These are phyloP conservation scores for Vicugna pacos DNA, from an alignment of 2,113 vertebrate genomes.

Conservation along the genomic window DNA sequence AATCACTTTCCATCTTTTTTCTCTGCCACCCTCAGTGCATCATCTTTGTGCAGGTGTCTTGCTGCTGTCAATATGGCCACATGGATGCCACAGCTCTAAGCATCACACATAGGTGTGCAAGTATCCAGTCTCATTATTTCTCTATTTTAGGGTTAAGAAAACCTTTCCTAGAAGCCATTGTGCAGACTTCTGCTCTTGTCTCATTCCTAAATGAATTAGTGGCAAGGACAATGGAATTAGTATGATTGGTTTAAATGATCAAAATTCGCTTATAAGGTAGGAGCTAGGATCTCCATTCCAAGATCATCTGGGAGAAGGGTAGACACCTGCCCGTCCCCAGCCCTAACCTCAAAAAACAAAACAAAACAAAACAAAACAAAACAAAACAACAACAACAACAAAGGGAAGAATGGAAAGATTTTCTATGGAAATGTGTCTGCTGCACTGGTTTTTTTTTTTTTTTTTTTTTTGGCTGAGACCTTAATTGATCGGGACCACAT, in stretches of 20 bases:
- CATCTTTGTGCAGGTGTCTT: background rate
- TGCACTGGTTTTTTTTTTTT: too few relatives aligned
- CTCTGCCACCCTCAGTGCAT: background rate
- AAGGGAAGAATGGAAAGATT: background rate
- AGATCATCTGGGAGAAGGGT: background rate
- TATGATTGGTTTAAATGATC: background rate
- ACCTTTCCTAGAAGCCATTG: background rate
- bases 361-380: background rate
- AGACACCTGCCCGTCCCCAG: background rate
- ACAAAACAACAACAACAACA: background rate
- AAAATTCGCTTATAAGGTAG: background rate
- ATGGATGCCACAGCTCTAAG: background rate
- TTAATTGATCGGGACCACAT: background rate
- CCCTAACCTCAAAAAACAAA: background rate
- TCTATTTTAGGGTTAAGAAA: background rate
- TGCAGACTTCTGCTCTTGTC: background rate
- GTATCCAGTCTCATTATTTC: background rate
- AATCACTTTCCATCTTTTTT: background rate
- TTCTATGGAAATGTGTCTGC: background rate
- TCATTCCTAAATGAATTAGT: background rate
- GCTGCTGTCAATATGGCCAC: background rate
- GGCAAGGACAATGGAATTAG: background rate
- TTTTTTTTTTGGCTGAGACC: background rate
- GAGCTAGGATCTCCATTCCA: background rate
- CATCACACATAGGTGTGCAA: background rate